Evolutionary conservation across 1,140 invertebrate genomes (phyloP), one percentile per base, ranked within the genome.

Genomic region (Protaetia brevitarsis): DNA sequence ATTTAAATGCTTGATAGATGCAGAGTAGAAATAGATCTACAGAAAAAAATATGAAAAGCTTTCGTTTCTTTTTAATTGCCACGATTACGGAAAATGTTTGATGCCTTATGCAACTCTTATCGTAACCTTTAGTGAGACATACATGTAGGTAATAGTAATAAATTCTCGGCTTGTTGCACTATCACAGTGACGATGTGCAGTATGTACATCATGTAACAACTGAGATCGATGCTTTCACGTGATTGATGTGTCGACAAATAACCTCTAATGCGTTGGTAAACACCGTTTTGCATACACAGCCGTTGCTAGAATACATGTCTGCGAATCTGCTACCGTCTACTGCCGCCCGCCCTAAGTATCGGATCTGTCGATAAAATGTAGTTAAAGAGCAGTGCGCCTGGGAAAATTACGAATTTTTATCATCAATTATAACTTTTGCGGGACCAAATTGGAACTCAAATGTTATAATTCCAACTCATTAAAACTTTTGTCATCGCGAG

Each of bases 391-490:
- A 51, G 5, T 23, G 2, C 21, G 41, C 16, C 8, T 10, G 41
- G 26, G 16, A 51, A 23, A 51, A 51, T 51, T 51, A 10, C 16
- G 41, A 51, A 51, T 19, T 51, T 51, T 51, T 51, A 51, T 51
- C 41, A 51, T 51, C 41, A 51, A 51, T 51, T 51, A 51, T 51
- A 51, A 51, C 41, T 51, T n/a, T 45, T 51, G 3, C 7, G 8
- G 41, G 41, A 51, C 19, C 26, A 19, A 51, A 51, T 51, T 51
- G 13, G 19, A 51, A 51, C 41, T 51, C 19, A 51, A 51, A 51
- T 51, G 41, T 51, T 51, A 51, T 51, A 51, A 51, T 51, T 51
- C 26, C 41, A 8, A 51, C 41, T 51, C 41, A 51, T 51, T 51
- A 51, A 51, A 51, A 51, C 41, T 51, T 51, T 51, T 51, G 41